Conservation (phyloP, 2,797 vertebrate species). For the Glyptemys insculpta region DNA sequence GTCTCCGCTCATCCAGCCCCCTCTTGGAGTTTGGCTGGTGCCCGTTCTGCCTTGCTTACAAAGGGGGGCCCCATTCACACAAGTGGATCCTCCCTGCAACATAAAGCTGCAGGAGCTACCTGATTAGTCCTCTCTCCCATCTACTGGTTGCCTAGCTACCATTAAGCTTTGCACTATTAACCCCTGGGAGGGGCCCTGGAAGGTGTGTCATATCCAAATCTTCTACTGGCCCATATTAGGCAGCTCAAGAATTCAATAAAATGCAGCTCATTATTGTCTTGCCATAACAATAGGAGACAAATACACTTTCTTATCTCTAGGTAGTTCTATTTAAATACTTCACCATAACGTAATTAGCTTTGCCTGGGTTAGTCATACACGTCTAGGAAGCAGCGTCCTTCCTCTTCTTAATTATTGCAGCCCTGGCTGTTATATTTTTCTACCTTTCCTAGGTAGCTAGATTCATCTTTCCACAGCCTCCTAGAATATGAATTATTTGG, state of each 20-base stretch:
- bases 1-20: neutral
- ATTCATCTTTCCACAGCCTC: neutral
- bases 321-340: neutral
- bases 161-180: rapidly evolving
- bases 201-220: neutral
- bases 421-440: neutral
- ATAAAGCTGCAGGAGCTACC: neutral
- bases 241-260: neutral
- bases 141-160: neutral
- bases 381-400: neutral
- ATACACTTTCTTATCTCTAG: neutral
- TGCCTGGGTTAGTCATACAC: neutral
- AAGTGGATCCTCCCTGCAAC: neutral
- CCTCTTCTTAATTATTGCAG: neutral
- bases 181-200: conserved; percentile 12
- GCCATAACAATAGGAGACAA: neutral
- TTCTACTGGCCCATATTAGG: neutral
- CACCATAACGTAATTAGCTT: conserved; percentile 47
- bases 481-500: rapidly evolving
- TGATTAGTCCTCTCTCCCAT: rapidly evolving
- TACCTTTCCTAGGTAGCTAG: neutral
- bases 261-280: neutral
- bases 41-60: rapidly evolving
- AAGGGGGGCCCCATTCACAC: neutral
- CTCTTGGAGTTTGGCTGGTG: rapidly evolving